phyloP scores from a whole-genome alignment of 2,797 vertebrate species.

The Austrolebias charrua region DNA sequence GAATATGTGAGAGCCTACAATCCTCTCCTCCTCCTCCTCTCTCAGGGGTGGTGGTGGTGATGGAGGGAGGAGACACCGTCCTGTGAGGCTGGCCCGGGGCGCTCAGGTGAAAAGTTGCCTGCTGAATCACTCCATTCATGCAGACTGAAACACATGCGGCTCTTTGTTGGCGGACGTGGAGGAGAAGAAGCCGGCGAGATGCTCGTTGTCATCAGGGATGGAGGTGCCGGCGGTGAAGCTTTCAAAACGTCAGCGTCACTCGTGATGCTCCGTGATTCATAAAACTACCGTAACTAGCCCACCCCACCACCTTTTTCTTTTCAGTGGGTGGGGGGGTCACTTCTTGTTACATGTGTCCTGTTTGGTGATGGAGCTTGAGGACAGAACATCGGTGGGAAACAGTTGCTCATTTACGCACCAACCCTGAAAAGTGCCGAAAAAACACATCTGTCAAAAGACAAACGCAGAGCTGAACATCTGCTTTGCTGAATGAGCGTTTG shows the following conservation, averaged over 20 bases:
- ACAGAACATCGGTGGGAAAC: conserved; percentile 47
- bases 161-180: conserved; percentile 29
- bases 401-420: conserved; percentile 66
- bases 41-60: conserved; percentile 17
- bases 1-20: conserved; percentile 71
- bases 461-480: conserved; percentile 74
- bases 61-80: conserved; percentile 70
- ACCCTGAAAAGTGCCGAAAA: conserved; percentile 66
- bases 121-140: conserved; percentile 25
- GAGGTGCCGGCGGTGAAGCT: conserved; percentile 12
- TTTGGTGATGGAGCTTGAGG: background rate
- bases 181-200: conserved; percentile 2
- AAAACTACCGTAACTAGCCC: conserved; percentile 11
- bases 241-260: conserved; percentile 11
- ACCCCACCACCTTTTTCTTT: no score
- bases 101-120: conserved; percentile 86
- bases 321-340: no score
- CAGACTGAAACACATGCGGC: conserved; percentile 29
- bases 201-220: conserved; percentile 16
- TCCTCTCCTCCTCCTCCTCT: conserved; percentile 81
- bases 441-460: conserved; percentile 72
- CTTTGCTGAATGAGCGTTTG: conserved; percentile 71
- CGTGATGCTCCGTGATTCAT: conserved; percentile 32
- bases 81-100: conserved; percentile 72
- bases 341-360: background rate